phyloP scores from a whole-genome alignment of 2,888 invertebrate species.

The Noctua janthina region DNA sequence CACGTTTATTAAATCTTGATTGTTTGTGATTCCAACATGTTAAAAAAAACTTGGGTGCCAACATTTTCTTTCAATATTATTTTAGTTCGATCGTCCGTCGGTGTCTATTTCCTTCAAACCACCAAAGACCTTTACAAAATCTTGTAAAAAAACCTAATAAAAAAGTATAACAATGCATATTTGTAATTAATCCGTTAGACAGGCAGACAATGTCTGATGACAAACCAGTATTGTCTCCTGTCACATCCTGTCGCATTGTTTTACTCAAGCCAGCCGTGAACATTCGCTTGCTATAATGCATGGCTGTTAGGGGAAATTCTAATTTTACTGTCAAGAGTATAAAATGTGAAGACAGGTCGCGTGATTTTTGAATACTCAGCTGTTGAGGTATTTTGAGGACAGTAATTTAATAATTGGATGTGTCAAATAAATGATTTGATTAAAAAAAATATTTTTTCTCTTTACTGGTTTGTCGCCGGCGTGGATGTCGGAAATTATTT shows the following conservation, averaged over 20 bases:
- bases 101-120: not conserved
- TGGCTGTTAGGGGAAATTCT: constrained; percentile 33
- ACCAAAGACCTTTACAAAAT: constrained; percentile 1
- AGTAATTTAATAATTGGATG: constrained; percentile 36
- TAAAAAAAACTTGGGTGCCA: not conserved
- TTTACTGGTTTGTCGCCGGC: not conserved
- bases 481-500: not conserved
- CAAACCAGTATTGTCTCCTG: constrained; percentile 63
- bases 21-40: not conserved
- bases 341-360: constrained; percentile 35
- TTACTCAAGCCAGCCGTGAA: constrained; percentile 62
- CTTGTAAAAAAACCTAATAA: constrained; percentile 39
- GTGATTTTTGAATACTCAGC: constrained; percentile 33
- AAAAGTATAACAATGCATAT: constrained; percentile 57
- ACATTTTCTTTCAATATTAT: not conserved
- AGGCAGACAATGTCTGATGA: constrained; percentile 55
- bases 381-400: constrained; percentile 15
- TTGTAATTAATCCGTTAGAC: constrained; percentile 63
- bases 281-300: constrained; percentile 24
- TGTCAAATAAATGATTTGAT: not conserved
- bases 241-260: constrained; percentile 66
- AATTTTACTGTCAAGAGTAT: constrained; percentile 32
- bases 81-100: not conserved
- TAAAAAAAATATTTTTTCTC: not conserved
- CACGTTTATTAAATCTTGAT: no score